Conservation (phyloP, 2,888 invertebrate genomes). For the Caenorhabditis zanzibari region DNA sequence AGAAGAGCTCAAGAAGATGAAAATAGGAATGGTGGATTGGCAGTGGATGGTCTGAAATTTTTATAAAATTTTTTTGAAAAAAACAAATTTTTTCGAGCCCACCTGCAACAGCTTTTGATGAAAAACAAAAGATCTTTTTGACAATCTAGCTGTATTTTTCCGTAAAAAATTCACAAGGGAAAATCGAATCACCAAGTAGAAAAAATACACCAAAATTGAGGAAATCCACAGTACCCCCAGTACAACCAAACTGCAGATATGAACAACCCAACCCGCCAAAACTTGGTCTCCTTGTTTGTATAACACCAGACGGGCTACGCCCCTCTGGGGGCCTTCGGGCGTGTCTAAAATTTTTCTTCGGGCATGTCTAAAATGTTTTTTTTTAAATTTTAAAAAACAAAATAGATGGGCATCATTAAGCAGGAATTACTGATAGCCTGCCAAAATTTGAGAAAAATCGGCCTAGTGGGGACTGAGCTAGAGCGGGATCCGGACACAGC, state of each 20-base stretch:
- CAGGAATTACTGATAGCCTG: too few species aligned
- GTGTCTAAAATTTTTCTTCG: too few species aligned
- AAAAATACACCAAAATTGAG: not conserved
- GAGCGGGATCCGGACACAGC: too few species aligned
- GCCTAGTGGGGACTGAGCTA: too few species aligned
- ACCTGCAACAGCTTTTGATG: not conserved
- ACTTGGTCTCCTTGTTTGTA: not conserved
- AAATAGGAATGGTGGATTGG: not conserved
- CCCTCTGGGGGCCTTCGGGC: too few species aligned
- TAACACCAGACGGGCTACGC: too few species aligned
- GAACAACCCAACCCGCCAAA: conserved; percentile 13
- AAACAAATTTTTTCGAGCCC: not conserved
- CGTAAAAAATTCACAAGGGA: not conserved
- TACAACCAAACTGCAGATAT: not conserved
- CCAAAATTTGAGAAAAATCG: too few species aligned
- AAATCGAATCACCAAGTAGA: not conserved
- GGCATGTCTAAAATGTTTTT: too few species aligned
- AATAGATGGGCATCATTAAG: too few species aligned
- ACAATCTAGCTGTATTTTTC: not conserved
- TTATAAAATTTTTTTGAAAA: too few species aligned
- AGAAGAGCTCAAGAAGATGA: not conserved
- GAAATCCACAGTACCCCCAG: not conserved
- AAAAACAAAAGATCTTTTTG: not conserved
- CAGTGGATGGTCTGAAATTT: not conserved
- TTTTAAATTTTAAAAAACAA: too few species aligned